Percentiles rank a stretch among this genome's conserved stretches.
These are phyloP conservation scores for Sweltsa coloradensis DNA, from an alignment of 1,140 invertebrate species.

Conservation along the genomic window DNA sequence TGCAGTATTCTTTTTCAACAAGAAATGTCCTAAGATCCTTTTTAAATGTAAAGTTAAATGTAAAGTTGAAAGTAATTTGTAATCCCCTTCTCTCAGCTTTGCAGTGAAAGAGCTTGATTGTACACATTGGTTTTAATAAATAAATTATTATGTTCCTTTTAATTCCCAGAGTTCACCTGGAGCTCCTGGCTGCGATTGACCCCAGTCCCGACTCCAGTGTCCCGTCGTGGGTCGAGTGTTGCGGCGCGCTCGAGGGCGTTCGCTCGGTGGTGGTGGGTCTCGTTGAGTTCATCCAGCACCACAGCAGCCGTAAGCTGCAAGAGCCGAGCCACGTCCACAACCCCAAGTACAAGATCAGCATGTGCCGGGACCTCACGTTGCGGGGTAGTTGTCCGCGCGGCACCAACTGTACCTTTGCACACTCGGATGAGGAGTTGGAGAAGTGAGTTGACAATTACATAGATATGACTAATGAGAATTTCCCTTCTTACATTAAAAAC, in stretches of 20 bases:
- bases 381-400: constrained; percentile 73
- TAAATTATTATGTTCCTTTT: no score
- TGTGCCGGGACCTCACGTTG: constrained; percentile 73
- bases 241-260: constrained; percentile 65
- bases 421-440: constrained; percentile 82
- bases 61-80: no score
- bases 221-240: constrained; percentile 60
- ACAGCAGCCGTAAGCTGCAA: constrained; percentile 50
- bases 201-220: constrained; percentile 56
- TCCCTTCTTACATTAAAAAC: no score
- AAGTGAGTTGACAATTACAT: no score
- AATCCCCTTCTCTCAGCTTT: no score
- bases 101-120: no score
- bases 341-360: constrained; percentile 79
- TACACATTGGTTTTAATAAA: no score
- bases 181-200: constrained; percentile 78
- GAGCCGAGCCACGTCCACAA: constrained; percentile 45
- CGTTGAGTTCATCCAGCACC: constrained; percentile 73
- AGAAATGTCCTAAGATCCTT: no score
- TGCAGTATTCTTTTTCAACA: no score
- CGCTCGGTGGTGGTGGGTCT: constrained; percentile 70
- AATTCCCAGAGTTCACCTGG: constrained; percentile 67
- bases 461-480: no score
- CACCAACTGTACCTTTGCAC: constrained; percentile 80
- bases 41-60: no score